Percentiles rank a stretch among this genome's conserved stretches.
phyloP scores from a whole-genome alignment of 2,888 invertebrate species.

The Monochamus alternatus region DNA sequence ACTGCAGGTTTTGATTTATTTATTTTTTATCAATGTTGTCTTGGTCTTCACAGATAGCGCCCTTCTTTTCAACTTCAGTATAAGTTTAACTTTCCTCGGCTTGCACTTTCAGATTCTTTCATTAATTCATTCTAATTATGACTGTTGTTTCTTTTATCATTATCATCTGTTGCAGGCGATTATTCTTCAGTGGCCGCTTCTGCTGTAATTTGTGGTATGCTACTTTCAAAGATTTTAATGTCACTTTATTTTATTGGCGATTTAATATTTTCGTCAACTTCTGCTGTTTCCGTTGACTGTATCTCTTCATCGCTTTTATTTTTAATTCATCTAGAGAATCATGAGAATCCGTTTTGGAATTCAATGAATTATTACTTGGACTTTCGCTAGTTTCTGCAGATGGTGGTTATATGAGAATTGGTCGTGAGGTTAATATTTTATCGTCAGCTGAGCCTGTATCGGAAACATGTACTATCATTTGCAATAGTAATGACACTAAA shows the following conservation, averaged over 20 bases:
- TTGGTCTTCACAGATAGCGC: too few relatives aligned
- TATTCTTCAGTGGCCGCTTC: not conserved
- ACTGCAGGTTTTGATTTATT: not conserved
- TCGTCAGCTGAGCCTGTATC: slow-evolving; percentile 30
- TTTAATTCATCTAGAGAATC: slow-evolving; percentile 32
- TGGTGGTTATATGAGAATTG: slow-evolving; percentile 38
- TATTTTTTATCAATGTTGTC: too few relatives aligned
- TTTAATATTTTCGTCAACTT: not conserved
- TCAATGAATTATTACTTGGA: slow-evolving; percentile 33
- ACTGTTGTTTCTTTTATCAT: too few relatives aligned
- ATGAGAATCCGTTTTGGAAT: slow-evolving; percentile 23
- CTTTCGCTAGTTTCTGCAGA: slow-evolving; percentile 24
- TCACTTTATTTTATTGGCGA: not conserved
- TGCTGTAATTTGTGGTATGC: not conserved
- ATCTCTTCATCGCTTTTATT: slow-evolving; percentile 28
- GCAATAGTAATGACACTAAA: too few relatives aligned
- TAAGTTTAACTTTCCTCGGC: too few relatives aligned
- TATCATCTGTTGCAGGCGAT: not conserved
- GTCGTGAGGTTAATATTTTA: slow-evolving; percentile 35
- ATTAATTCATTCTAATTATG: too few relatives aligned
- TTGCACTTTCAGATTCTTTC: too few relatives aligned
- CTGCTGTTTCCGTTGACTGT: not conserved
- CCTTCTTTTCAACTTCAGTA: too few relatives aligned
- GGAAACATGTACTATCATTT: too few relatives aligned
- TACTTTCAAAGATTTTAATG: not conserved